Evolutionary conservation across 2,888 invertebrate species (phyloP).

Genomic region (Xylota segnis): DNA sequence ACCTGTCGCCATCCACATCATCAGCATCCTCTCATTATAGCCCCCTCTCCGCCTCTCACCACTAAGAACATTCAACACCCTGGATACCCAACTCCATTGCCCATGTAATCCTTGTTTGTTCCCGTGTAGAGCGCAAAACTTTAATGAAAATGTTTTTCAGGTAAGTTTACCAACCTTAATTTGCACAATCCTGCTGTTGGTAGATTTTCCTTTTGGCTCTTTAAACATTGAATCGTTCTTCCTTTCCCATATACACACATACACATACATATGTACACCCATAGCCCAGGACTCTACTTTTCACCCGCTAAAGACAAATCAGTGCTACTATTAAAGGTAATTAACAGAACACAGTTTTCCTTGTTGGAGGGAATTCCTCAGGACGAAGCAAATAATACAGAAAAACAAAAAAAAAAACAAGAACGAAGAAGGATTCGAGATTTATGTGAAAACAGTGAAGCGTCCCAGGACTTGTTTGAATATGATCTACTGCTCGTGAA

Average conservation of each 20-base stretch:
- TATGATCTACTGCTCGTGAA: constrained; percentile 39
- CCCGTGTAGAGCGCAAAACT: constrained; percentile 56
- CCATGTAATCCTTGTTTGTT: constrained; percentile 69
- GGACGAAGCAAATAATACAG: not conserved
- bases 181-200: constrained; percentile 47
- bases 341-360: constrained; percentile 71
- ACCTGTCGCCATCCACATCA: constrained; percentile 34
- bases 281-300: constrained; percentile 41
- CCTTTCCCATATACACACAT: too few relatives aligned
- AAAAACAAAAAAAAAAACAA: not conserved
- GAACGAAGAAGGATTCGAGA: constrained; percentile 47
- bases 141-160: constrained; percentile 76
- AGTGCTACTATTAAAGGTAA: constrained; percentile 76
- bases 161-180: constrained; percentile 73
- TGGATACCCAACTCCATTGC: constrained; percentile 38
- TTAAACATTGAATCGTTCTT: constrained; percentile 54
- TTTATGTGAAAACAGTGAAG: constrained; percentile 37
- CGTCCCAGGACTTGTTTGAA: constrained; percentile 46
- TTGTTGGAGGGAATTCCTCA: constrained; percentile 32
- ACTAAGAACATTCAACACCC: constrained; percentile 58
- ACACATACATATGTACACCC: constrained; percentile 5
- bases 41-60: constrained; percentile 1
- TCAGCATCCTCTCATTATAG: constrained; percentile 28
- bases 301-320: constrained; percentile 71
- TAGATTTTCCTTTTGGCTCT: constrained; percentile 48